Conservation (phyloP, 2,888 invertebrate species). For the Eustalomyia histrio region DNA sequence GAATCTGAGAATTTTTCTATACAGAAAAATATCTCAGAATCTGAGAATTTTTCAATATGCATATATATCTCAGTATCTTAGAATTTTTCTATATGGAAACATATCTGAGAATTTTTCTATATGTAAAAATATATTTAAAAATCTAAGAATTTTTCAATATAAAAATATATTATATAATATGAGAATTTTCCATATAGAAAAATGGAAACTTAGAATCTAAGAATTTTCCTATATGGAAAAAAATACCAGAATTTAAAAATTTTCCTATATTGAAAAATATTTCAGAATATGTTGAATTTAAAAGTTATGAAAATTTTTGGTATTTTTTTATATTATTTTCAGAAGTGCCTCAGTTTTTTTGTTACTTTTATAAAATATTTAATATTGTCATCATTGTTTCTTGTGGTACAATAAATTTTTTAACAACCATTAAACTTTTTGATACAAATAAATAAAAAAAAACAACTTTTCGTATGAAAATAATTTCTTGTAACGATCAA, state of each 20-base stretch:
- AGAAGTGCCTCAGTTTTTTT: neutral
- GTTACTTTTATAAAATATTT: conserved; percentile 27
- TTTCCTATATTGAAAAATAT: neutral
- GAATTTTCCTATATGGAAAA: neutral
- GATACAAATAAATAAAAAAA: conserved; percentile 3
- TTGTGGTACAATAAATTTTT: conserved; percentile 46
- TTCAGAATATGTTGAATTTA: neutral
- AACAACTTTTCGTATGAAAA: neutral
- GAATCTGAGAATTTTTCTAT: neutral
- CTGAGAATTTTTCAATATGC: neutral
- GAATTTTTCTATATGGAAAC: neutral
- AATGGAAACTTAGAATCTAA: neutral
- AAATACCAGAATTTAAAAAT: neutral
- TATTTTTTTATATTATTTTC: neutral
- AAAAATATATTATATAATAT: too few relatives aligned
- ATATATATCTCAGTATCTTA: neutral
- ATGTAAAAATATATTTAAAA: neutral
- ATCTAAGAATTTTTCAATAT: too few relatives aligned
- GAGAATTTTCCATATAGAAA: too few relatives aligned
- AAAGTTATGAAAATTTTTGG: neutral
- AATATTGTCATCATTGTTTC: conserved; percentile 26
- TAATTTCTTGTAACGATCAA: neutral
- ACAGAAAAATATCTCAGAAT: neutral
- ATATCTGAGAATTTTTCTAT: neutral
- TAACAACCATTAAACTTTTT: conserved; percentile 45